Evolutionary conservation across 2,113 vertebrate genomes (phyloP).

Genomic region (Vanacampus margaritifer): DNA sequence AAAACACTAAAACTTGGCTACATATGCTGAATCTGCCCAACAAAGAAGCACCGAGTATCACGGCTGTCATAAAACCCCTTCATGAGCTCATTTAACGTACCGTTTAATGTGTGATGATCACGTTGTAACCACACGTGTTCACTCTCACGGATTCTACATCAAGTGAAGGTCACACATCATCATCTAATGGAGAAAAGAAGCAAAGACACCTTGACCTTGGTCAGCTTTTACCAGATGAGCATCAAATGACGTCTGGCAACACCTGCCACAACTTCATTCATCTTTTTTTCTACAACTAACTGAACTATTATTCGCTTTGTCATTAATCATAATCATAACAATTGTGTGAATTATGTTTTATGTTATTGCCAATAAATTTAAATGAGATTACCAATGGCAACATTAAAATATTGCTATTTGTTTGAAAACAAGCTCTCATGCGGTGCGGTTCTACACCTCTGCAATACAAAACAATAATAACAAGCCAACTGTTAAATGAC

Average conservation of each 20-base stretch:
- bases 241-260: neutral
- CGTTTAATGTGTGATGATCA: neutral
- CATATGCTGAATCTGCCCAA: neutral
- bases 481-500: neutral
- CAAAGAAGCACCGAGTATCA: slow-evolving; percentile 5
- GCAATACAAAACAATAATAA: neutral
- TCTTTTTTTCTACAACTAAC: too few species aligned
- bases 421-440: neutral
- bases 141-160: slow-evolving; percentile 13
- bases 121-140: neutral
- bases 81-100: neutral
- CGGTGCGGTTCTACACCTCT: neutral
- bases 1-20: neutral
- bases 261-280: neutral
- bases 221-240: slow-evolving; percentile 41
- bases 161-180: slow-evolving; percentile 32
- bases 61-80: neutral
- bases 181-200: slow-evolving; percentile 15
- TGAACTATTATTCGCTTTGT: too few species aligned
- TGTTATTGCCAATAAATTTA: too few species aligned
- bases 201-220: neutral
- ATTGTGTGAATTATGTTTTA: too few species aligned
- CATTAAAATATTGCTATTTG: neutral
- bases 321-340: too few species aligned
- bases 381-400: too few species aligned